A percentile compares a stretch with the other conserved stretches of the same genome.
Evolutionary conservation across 2,113 vertebrate genomes (phyloP).

Genomic region (Albula goreensis): DNA sequence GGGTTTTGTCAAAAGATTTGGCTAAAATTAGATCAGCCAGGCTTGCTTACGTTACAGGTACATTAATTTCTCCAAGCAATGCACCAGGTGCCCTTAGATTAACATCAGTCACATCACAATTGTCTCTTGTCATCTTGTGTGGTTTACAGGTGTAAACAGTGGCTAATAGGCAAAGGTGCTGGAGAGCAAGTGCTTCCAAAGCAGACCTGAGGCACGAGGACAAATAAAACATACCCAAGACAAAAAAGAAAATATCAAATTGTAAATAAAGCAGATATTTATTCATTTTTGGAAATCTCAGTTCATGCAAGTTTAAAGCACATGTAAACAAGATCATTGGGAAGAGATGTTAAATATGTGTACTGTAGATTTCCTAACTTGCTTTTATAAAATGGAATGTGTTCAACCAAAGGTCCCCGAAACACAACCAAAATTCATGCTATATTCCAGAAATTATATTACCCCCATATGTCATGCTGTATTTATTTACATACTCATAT

Average conservation of each 20-base stretch:
- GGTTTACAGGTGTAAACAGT: too few species aligned
- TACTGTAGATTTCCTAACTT: conserved; percentile 31
- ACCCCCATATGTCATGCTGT: background rate
- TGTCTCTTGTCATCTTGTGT: too few species aligned
- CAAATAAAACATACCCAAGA: background rate
- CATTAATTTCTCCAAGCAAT: too few species aligned
- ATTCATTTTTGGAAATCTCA: conserved; percentile 41
- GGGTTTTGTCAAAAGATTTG: too few species aligned
- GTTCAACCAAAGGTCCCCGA: conserved; percentile 52
- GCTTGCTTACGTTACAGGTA: too few species aligned
- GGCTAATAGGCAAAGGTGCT: background rate
- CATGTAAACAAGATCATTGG: conserved; percentile 61
- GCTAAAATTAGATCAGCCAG: too few species aligned
- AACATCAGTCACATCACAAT: too few species aligned
- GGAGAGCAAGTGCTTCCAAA: background rate
- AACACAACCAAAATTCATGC: conserved; percentile 4
- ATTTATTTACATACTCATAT: background rate
- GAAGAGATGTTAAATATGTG: conserved; percentile 36
- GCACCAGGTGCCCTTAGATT: too few species aligned
- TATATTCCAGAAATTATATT: conserved; percentile 45
- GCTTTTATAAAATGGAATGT: conserved; percentile 59
- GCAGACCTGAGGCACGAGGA: background rate
- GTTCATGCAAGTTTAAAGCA: conserved; percentile 67
- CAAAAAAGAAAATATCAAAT: background rate
- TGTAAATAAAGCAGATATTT: conserved; percentile 36